Percentiles rank a stretch among this genome's conserved stretches.
Conservation (phyloP, 2,113 vertebrate species). For the Corythaixoides concolor region DNA sequence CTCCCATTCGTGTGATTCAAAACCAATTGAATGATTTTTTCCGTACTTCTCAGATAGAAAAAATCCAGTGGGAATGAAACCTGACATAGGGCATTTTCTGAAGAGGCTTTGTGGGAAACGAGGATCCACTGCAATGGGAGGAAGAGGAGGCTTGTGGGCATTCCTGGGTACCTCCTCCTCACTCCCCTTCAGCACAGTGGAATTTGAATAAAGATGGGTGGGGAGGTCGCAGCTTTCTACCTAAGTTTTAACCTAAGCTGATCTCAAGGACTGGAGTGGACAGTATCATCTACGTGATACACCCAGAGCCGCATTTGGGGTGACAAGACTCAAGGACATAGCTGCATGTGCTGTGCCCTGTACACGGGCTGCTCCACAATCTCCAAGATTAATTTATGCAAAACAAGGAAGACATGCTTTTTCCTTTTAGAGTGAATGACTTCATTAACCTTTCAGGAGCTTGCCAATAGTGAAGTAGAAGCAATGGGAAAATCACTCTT, state of each 20-base stretch:
- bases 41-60: conserved; percentile 39
- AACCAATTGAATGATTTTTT: conserved; percentile 53
- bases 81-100: conserved; percentile 34
- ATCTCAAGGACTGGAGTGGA: neutral
- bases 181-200: neutral
- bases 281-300: neutral
- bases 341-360: neutral
- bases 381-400: conserved; percentile 54
- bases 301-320: neutral
- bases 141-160: neutral
- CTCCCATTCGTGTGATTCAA: conserved; percentile 52
- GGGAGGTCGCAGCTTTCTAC: neutral
- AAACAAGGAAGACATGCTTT: conserved; percentile 59
- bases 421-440: conserved; percentile 55
- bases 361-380: neutral
- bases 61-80: conserved; percentile 45
- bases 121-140: conserved; percentile 17
- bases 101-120: conserved; percentile 26
- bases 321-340: conserved; percentile 28
- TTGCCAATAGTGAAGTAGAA: neutral
- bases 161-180: conserved; percentile 35
- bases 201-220: conserved; percentile 19
- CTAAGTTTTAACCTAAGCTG: neutral
- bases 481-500: conserved; percentile 10
- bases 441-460: conserved; percentile 61